A percentile compares a stretch with the other conserved stretches of the same genome.
phyloP scores from a whole-genome alignment of 2,113 vertebrate genomes.

The Chaetura pelagica region DNA sequence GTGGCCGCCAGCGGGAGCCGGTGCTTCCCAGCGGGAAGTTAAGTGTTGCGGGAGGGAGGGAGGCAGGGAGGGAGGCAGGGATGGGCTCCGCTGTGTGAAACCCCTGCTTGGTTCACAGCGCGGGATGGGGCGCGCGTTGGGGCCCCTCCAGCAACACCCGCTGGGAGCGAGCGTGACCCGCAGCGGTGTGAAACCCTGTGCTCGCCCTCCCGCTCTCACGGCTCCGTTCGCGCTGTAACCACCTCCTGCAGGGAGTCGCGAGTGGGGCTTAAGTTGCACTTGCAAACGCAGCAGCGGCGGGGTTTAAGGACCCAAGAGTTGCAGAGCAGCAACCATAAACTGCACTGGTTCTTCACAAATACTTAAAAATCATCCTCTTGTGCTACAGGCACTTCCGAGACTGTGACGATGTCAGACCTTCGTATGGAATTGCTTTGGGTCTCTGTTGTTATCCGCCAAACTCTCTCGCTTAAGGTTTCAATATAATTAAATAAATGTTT shows the following conservation, averaged over 20 bases:
- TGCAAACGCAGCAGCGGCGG: not conserved
- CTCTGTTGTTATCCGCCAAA: not conserved
- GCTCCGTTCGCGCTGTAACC: no score
- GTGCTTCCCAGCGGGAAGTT: not conserved
- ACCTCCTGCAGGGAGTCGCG: not conserved
- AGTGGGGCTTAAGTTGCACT: accelerated
- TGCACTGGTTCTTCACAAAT: not conserved
- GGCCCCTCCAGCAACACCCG: accelerated
- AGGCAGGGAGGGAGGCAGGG: no score
- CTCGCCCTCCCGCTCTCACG: not conserved
- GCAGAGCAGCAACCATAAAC: not conserved
- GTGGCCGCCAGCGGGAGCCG: not conserved
- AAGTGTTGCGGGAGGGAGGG: no score
- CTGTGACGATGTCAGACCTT: not conserved
- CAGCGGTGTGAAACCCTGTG: accelerated
- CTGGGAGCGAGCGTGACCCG: no score
- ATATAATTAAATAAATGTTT: not conserved
- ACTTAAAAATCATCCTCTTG: not conserved
- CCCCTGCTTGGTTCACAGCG: accelerated
- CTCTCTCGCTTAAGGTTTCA: not conserved
- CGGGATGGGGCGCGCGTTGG: accelerated
- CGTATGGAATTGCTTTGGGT: not conserved
- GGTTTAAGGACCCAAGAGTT: accelerated
- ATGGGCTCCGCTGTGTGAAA: accelerated
- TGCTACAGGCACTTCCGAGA: not conserved